Evolutionary conservation across 2,888 invertebrate genomes (phyloP).

Genomic region (Boloria euphrosyne): DNA sequence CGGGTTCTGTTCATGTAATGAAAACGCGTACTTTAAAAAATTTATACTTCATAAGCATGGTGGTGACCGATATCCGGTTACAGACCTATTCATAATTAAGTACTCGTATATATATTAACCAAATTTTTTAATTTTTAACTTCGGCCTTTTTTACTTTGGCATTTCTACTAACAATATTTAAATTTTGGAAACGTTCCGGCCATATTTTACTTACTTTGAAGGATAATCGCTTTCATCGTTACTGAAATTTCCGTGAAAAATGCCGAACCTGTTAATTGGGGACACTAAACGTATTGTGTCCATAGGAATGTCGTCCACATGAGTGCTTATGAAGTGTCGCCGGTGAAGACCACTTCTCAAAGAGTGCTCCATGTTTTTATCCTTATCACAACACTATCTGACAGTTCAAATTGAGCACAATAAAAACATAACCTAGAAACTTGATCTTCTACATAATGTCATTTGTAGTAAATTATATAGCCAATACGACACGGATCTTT

Average conservation of each 20-base stretch:
- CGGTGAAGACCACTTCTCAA: slow-evolving; percentile 60
- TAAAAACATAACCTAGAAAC: slow-evolving; percentile 56
- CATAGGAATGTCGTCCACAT: slow-evolving; percentile 61
- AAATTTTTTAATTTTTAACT: no score
- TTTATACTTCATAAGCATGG: no score
- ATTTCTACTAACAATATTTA: neutral
- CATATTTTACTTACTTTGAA: slow-evolving; percentile 61
- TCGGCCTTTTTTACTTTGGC: no score
- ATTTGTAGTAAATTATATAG: neutral
- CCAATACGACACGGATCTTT: neutral
- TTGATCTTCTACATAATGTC: slow-evolving; percentile 13
- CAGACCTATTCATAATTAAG: no score
- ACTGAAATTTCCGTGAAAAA: slow-evolving; percentile 65
- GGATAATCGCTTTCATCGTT: slow-evolving; percentile 49
- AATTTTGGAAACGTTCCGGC: neutral
- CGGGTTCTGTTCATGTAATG: no score
- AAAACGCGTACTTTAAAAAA: no score
- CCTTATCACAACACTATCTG: slow-evolving; percentile 41
- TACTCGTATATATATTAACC: no score
- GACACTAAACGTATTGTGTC: slow-evolving; percentile 69
- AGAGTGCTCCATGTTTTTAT: slow-evolving; percentile 54
- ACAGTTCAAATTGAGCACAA: slow-evolving; percentile 40
- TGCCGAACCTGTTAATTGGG: slow-evolving; percentile 67
- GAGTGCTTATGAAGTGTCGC: slow-evolving; percentile 65
- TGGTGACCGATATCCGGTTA: no score